Evolutionary conservation across 2,113 vertebrate genomes (phyloP).

Genomic region (Cyphomyrus discorhynchus): DNA sequence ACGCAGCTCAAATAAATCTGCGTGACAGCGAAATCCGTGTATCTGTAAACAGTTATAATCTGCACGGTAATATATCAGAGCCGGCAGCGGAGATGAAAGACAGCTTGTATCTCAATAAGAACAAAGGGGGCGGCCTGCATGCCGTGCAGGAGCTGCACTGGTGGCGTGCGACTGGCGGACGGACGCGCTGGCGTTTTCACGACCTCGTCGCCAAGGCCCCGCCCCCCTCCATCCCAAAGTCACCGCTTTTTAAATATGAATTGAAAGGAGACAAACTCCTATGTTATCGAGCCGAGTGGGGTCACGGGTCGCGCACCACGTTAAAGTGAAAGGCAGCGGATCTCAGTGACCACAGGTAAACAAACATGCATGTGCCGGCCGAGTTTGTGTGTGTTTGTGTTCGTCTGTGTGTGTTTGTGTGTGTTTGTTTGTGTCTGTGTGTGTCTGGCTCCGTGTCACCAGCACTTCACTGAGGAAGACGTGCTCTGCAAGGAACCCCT

Average conservation of each 20-base stretch:
- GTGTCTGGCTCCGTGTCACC: background rate
- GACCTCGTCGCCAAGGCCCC: background rate
- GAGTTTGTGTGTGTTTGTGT: conserved; percentile 7
- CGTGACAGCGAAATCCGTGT: background rate
- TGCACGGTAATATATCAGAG: background rate
- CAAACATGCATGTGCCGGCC: background rate
- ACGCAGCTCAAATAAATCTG: background rate
- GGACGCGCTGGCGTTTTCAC: background rate
- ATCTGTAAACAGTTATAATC: conserved; percentile 1
- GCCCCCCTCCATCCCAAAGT: background rate
- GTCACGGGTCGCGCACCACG: background rate
- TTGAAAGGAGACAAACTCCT: background rate
- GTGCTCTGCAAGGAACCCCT: background rate
- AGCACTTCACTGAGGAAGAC: background rate
- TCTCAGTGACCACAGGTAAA: background rate
- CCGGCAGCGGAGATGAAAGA: background rate
- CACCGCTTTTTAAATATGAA: background rate
- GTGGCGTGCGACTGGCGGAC: background rate
- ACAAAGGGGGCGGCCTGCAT: background rate
- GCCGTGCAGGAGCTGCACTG: background rate
- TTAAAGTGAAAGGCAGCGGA: background rate
- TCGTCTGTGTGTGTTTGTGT: background rate
- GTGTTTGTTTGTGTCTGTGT: conserved; percentile 22
- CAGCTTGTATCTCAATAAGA: background rate
- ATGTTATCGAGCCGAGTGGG: background rate